Percentiles rank a stretch among this genome's conserved stretches.
phyloP scores from a whole-genome alignment of 2,888 invertebrate species.

The Holacanthella duospinosa region DNA sequence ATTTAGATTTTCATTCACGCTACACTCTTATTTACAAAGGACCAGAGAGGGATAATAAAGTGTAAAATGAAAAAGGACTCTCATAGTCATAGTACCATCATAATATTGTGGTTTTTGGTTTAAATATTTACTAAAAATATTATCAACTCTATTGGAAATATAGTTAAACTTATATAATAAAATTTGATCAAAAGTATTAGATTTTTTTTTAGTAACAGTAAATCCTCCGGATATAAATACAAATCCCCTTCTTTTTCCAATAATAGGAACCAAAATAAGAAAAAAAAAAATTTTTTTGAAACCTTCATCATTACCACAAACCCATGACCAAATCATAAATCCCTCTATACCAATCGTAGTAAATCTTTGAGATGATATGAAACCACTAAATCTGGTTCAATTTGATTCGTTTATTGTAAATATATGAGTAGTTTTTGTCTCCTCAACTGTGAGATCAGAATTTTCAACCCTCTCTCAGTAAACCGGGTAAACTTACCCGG shows the following conservation, averaged over 20 bases:
- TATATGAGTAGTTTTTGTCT: background rate
- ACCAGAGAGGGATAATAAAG: background rate
- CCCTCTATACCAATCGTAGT: background rate
- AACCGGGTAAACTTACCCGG: too few relatives aligned
- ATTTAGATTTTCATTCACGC: constrained; percentile 35
- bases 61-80: background rate
- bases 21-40: background rate
- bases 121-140: background rate
- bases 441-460: background rate
- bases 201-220: too few relatives aligned
- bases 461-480: too few relatives aligned
- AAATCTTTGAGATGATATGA: background rate
- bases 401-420: constrained; percentile 3
- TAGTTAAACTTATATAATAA: too few relatives aligned
- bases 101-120: background rate
- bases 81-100: background rate
- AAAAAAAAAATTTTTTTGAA: background rate
- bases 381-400: background rate
- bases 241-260: too few relatives aligned
- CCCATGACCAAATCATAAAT: constrained; percentile 4
- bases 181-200: too few relatives aligned
- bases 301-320: background rate
- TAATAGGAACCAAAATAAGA: background rate
- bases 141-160: background rate
- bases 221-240: too few relatives aligned